phyloP scores from a whole-genome alignment of 2,888 invertebrate genomes.

The Lypha dubia region DNA sequence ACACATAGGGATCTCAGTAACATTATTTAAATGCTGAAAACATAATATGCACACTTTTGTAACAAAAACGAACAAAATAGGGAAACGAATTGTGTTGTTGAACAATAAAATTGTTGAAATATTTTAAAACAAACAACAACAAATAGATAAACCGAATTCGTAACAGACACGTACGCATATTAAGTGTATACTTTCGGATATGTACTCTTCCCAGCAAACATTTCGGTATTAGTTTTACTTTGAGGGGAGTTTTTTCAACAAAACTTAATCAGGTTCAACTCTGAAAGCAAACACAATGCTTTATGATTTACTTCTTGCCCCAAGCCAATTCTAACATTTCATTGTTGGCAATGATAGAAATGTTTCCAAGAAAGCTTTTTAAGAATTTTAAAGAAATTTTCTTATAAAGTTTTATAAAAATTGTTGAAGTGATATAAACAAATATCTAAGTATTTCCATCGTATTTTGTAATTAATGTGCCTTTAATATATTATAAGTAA shows the following conservation, averaged over 20 bases:
- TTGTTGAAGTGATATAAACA: too few species aligned
- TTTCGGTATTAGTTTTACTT: neutral
- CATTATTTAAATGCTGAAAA: conserved; percentile 11
- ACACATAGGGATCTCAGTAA: conserved; percentile 12
- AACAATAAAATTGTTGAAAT: conserved; percentile 53
- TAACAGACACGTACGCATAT: conserved; percentile 45
- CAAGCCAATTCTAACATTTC: too few species aligned
- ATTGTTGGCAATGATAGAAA: too few species aligned
- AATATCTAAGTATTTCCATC: too few species aligned
- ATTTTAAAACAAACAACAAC: conserved; percentile 33
- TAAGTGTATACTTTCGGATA: conserved; percentile 1
- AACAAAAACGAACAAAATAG: neutral
- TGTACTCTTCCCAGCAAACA: conserved; percentile 15
- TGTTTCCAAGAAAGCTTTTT: too few species aligned
- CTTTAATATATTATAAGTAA: too few species aligned
- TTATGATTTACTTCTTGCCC: too few species aligned
- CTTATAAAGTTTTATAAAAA: too few species aligned
- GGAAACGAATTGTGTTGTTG: conserved; percentile 30
- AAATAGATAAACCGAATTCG: conserved; percentile 11
- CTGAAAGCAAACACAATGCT: too few species aligned
- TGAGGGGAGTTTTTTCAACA: neutral
- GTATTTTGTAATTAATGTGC: too few species aligned
- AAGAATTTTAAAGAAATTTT: too few species aligned
- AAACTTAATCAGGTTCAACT: too few species aligned
- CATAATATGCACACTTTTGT: neutral